These are phyloP conservation scores for Drosophila erecta DNA, from an alignment of 1,140 invertebrate species.

Conservation along the genomic window DNA sequence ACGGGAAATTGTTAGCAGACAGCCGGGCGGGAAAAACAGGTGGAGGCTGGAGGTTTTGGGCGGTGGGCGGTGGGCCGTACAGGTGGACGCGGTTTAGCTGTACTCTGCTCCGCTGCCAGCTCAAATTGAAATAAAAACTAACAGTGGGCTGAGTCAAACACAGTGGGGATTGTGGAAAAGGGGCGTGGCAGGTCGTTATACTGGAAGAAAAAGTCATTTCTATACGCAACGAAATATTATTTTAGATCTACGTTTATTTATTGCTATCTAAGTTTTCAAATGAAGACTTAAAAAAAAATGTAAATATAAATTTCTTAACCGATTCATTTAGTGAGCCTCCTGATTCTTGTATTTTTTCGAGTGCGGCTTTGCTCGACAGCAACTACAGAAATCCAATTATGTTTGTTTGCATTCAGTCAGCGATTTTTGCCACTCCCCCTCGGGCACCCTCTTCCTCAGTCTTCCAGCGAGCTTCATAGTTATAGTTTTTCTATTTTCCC, in stretches of 20 bases:
- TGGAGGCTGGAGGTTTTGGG: not conserved
- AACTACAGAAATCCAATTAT: constrained; percentile 83
- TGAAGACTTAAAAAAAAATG: too few species aligned
- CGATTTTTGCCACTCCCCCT: constrained; percentile 70
- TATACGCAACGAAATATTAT: too few species aligned
- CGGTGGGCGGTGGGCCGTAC: constrained; percentile 11
- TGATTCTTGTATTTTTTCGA: constrained; percentile 2
- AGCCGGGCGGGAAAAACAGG: constrained; percentile 14
- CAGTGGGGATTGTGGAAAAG: constrained; percentile 17
- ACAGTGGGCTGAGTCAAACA: constrained; percentile 18
- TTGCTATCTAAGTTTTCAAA: too few species aligned
- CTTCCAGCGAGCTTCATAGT: constrained; percentile 25
- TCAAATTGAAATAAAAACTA: constrained; percentile 81
- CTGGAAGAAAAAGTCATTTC: not conserved
- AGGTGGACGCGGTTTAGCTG: constrained; percentile 29
- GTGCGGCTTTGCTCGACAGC: constrained; percentile 37
- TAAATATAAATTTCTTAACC: too few species aligned
- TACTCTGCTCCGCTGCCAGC: constrained; percentile 17
- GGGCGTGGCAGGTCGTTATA: constrained; percentile 11
- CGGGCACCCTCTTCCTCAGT: constrained; percentile 12
- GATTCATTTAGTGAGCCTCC: too few species aligned
- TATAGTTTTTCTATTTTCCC: constrained; percentile 49
- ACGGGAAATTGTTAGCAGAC: constrained; percentile 76
- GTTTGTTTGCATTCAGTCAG: constrained; percentile 83
- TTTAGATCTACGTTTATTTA: too few species aligned